Evolutionary conservation across 2,888 invertebrate species (phyloP), one percentile per base, ranked within the genome.

Genomic region (Parelbella ahira): DNA sequence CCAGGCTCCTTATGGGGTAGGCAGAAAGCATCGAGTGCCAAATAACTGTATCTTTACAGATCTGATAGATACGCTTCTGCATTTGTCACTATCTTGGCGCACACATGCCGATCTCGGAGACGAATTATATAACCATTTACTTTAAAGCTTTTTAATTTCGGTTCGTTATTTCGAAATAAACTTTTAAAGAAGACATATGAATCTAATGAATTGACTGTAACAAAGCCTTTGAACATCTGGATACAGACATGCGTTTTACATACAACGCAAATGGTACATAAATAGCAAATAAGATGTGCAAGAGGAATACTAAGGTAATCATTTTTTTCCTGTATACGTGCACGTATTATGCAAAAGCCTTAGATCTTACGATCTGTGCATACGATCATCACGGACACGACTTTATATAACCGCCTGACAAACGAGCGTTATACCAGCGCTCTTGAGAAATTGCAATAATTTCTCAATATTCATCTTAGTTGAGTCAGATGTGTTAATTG

Each of bases 281-380:
- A 19, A 12, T 12, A 32, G 2, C 9, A 7, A 25, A 19, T n/a
- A 25, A 19, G 12, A 19, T 9, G 20, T 8, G 18, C 8, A n/a
- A n/a, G 7, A 11, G 11, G 24, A 39, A 32, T 41, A 25, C 12
- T 18, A 19, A 41, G n/a, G 25, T 7, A 8, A 20, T 1, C 9
- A 20, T 23, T 37, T 38, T 41, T 39, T n/a, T n/a, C 39, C 32
- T 20, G 7, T 32, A 41, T 41, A 41, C 32, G 32, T 33, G 39
- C 11, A 12, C 13, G 20, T 7, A 13, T 33, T 41, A 41, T 20
- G 25, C 25, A 39, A 30, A 19, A 13, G 6, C 9, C n/a, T 30
- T 30, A 23, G 32, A 32, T 30, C 30, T 25, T 30, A 15, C 8
- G 13, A 30, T 37, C 37, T 28, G 28, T 13, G 37, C n/a, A 37